These are phyloP conservation scores for Lithobates pipiens DNA, from an alignment of 2,797 vertebrate species.

Conservation along the genomic window DNA sequence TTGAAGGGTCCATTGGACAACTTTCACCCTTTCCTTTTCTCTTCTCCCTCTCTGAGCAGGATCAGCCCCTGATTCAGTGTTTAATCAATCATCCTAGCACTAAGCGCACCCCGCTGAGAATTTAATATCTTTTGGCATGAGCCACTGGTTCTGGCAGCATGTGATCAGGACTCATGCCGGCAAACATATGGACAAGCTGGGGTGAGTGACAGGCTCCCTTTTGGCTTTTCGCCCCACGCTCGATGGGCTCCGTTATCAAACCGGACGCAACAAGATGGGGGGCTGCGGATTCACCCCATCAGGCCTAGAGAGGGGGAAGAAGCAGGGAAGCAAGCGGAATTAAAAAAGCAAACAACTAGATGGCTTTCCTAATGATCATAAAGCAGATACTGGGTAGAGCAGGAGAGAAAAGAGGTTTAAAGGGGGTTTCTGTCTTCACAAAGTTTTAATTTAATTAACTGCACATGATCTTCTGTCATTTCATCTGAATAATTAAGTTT, in stretches of 20 bases:
- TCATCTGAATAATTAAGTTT: too few species aligned
- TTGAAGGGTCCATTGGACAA: conserved; percentile 1
- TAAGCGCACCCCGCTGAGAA: conserved; percentile 83
- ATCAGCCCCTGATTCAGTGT: conserved; percentile 75
- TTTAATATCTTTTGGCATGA: conserved; percentile 85
- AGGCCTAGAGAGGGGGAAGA: conserved; percentile 28
- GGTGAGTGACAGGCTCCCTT: conserved; percentile 83
- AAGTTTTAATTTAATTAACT: too few species aligned
- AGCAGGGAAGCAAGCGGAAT: conserved; percentile 3
- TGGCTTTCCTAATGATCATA: not conserved
- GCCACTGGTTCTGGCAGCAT: conserved; percentile 73
- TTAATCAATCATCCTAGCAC: conserved; percentile 84
- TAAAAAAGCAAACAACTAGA: not conserved
- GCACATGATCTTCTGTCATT: too few species aligned
- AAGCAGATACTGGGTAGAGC: not conserved
- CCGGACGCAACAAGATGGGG: conserved; percentile 68
- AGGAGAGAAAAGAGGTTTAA: not conserved
- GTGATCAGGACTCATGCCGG: conserved; percentile 75
- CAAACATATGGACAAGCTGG: conserved; percentile 81
- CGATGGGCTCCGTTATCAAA: conserved; percentile 48
- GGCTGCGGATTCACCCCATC: conserved; percentile 68
- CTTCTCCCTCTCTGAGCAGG: conserved; percentile 43
- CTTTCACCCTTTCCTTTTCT: not conserved
- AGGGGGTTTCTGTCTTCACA: not conserved
- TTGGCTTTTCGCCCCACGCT: conserved; percentile 71